Base-by-base conservation (phyloP, 2,113 vertebrate genomes). In the Montifringilla adamsi region DNA sequence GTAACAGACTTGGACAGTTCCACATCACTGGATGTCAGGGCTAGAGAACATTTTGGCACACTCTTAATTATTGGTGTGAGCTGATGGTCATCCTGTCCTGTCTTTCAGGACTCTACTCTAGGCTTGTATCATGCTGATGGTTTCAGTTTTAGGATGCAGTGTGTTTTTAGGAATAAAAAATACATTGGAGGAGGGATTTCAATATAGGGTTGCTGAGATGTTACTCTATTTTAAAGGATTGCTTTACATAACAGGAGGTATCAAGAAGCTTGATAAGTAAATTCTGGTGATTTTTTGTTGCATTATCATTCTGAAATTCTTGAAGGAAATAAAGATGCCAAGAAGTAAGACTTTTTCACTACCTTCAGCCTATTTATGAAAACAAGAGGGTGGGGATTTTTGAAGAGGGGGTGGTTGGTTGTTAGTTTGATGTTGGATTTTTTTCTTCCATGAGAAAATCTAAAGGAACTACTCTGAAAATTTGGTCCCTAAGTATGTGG, bases 391-490 rank as follows among this genome's bases (percentile, higher is more conserved):
- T 60, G 10, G 8, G 3, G 1, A 4, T 23, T 47, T 47, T 22
- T n/a, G 15, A 8, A 27, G 16, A 30, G 2, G 13, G 2, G 3
- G 6, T 31, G 5, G 4, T 37, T 24, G 0, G 35, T 37, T 37
- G 35, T 27, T 75, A 28, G 3, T 19, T 64, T 46, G 16, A 3
- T n/a, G 39, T n/a, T 22, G 2, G 0, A 8, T 64, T 35, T 49
- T 52, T 58, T 37, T 60, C 8, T 8, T 72, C 12, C 20, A 41
- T 16, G 15, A 91, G 21, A 21, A 93, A 39, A 14, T 77, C 15
- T 47, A 75, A 44, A 91, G 12, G 8, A 89, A 35, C 28, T 66
- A 18, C 18, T 88, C 3, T 28, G 37, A 4, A 74, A 50, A 49
- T 52, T 58, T 52, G 1, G 9, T 68, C 20, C 12, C 19, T 50